These are phyloP conservation scores for Stictocephala bisonia DNA, from an alignment of 2,888 invertebrate genomes.

Conservation along the genomic window DNA sequence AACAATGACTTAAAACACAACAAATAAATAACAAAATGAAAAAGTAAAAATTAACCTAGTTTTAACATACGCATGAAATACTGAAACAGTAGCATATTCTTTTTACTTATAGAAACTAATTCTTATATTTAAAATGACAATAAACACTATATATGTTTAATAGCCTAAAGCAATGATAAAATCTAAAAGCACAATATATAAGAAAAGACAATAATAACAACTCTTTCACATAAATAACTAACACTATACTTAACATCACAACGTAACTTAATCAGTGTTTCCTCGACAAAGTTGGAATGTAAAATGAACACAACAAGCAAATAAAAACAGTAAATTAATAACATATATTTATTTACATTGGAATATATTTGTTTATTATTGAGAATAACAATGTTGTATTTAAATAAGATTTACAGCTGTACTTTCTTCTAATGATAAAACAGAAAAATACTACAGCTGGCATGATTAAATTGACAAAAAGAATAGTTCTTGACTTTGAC, in stretches of 20 bases:
- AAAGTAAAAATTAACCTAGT: no score
- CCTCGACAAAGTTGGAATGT: conserved; percentile 17
- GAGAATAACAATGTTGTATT: no score
- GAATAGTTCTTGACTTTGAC: no score
- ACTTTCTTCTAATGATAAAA: no score
- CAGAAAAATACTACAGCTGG: no score
- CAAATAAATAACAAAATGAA: conserved; percentile 31
- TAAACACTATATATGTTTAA: background rate
- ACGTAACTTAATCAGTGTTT: background rate
- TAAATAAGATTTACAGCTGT: no score
- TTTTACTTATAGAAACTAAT: no score
- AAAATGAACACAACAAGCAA: conserved; percentile 19
- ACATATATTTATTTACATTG: background rate
- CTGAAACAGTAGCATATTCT: no score
- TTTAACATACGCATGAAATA: no score
- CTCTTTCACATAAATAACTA: background rate
- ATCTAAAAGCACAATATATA: conserved; percentile 20
- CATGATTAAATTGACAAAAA: no score
- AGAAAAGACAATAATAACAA: background rate
- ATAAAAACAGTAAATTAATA: background rate
- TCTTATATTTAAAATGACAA: conserved; percentile 2
- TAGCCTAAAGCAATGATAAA: background rate
- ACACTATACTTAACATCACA: background rate
- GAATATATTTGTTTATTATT: no score
- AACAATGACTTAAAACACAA: conserved; percentile 38